Base-by-base conservation (phyloP, 2,113 vertebrate species). In the Esox niger region DNA sequence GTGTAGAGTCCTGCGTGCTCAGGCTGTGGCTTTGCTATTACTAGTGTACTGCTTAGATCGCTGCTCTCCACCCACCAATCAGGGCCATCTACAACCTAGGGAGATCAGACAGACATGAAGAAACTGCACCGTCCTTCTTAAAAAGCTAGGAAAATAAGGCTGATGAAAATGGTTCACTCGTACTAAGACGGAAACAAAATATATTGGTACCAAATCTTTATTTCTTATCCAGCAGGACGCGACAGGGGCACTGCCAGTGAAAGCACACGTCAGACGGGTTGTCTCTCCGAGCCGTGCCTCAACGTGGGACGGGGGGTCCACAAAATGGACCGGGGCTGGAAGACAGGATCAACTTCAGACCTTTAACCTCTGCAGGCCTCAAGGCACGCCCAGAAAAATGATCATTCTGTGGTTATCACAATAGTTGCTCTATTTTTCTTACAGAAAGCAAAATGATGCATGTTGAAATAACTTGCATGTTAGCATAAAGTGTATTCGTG, bases 171-270 rank as follows among this genome's bases (percentile, higher is more conserved):
- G 7, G 47, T 52, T 52, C 6, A 52, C 47, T 52, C n/a, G 4
- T 52, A 52, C 10, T 2, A 52, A 17, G 20, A 23, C 15, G 2
- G n/a, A n/a, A n/a, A n/a, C 3, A 15, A 4, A n/a, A n/a, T n/a
- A 52, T 20, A 52, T 21, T 23, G 47, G n/a, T 63, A 92, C 92
- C 90, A 90, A 87, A 10, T 89, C 79, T 84, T 88, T 92, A 81
- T 90, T 88, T 69, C 74, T 77, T 73, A 91, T 86, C 92, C 93
- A 93, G 68, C 90, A 91, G 32, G 90, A 88, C 7, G 79, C 90
- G 0, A 91, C 71, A 7, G 91, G 92, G 2, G 82, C 69, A 57
- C 80, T 84, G 66, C 89, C 79, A 20, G 49, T 68, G 70, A 93
- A 91, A 5, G 0, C 55, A 69, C 90, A 91, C 1, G 76, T 74